These are phyloP conservation scores for Aphelocoma californica DNA, from an alignment of 2,797 vertebrate species.

Conservation along the genomic window DNA sequence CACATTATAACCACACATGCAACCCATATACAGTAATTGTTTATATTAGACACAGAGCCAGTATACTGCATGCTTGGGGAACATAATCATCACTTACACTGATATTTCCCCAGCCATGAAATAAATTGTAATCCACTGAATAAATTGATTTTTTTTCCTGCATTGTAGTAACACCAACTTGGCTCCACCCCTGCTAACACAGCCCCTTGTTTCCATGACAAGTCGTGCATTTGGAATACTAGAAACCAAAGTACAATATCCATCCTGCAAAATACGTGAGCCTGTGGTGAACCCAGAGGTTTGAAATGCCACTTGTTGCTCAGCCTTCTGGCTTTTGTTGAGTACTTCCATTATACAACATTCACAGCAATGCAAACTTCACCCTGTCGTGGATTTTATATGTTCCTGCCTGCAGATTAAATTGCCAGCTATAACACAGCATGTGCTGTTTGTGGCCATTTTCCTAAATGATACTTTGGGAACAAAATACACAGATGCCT, in stretches of 20 bases:
- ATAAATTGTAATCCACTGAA: constrained; percentile 39
- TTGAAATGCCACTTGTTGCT: constrained; percentile 55
- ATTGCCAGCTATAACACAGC: constrained; percentile 48
- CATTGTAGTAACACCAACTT: not conserved
- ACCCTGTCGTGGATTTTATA: not conserved
- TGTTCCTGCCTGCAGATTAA: constrained; percentile 51
- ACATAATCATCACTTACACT: constrained; percentile 38
- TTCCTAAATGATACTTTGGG: constrained; percentile 48
- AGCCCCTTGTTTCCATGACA: not conserved
- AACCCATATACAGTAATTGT: constrained; percentile 9
- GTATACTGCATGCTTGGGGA: not conserved
- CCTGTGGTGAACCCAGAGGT: constrained; percentile 5
- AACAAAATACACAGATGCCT: constrained; percentile 46
- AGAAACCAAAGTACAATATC: constrained; percentile 32
- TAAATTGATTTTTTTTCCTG: constrained; percentile 11
- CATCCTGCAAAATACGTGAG: not conserved
- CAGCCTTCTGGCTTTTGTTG: constrained; percentile 15
- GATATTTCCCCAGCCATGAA: constrained; percentile 45
- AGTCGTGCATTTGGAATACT: not conserved
- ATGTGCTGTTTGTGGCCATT: constrained; percentile 14
- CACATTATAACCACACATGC: constrained; percentile 15
- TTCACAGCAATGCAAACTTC: not conserved
- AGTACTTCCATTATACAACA: constrained; percentile 5
- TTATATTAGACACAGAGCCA: constrained; percentile 32
- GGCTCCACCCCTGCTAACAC: not conserved